phyloP scores from a whole-genome alignment of 1,140 invertebrate genomes.

The Papilio machaon region DNA sequence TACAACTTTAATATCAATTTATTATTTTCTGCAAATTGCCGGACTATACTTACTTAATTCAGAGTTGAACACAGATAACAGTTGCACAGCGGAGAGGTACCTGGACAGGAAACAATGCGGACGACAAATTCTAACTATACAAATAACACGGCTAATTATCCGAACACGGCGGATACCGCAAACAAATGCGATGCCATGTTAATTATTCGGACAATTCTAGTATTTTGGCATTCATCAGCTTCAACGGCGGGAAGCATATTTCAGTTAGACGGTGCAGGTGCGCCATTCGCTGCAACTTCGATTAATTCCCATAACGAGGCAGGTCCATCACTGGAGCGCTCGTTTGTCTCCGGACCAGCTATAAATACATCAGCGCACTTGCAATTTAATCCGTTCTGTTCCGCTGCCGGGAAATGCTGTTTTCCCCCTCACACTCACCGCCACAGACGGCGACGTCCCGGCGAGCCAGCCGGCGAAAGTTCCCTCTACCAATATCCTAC shows the following conservation, averaged over 20 bases:
- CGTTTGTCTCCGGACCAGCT: conserved; percentile 78
- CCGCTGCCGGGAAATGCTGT: conserved; percentile 60
- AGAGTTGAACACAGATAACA: neutral
- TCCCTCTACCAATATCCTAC: conserved; percentile 34
- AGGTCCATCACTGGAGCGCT: conserved; percentile 77
- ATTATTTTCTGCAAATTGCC: neutral
- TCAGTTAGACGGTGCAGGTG: conserved; percentile 74
- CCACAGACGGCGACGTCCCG: conserved; percentile 36
- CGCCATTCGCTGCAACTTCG: conserved; percentile 73
- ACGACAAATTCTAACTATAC: conserved; percentile 21
- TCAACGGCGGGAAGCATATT: conserved; percentile 62
- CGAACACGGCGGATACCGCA: conserved; percentile 22
- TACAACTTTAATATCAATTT: neutral
- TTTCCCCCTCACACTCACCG: conserved; percentile 51
- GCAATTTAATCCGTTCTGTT: conserved; percentile 79
- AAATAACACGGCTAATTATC: conserved; percentile 33
- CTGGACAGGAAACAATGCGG: conserved; percentile 13
- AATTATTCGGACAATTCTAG: conserved; percentile 38
- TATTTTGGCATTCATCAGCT: conserved; percentile 55
- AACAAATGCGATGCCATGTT: conserved; percentile 39
- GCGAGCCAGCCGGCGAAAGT: conserved; percentile 56
- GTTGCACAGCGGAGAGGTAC: neutral
- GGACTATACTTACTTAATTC: neutral
- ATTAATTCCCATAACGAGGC: conserved; percentile 81
- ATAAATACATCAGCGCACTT: conserved; percentile 81